Evolutionary conservation across 2,797 vertebrate species (phyloP).

Genomic region (Capromys pilorides): DNA sequence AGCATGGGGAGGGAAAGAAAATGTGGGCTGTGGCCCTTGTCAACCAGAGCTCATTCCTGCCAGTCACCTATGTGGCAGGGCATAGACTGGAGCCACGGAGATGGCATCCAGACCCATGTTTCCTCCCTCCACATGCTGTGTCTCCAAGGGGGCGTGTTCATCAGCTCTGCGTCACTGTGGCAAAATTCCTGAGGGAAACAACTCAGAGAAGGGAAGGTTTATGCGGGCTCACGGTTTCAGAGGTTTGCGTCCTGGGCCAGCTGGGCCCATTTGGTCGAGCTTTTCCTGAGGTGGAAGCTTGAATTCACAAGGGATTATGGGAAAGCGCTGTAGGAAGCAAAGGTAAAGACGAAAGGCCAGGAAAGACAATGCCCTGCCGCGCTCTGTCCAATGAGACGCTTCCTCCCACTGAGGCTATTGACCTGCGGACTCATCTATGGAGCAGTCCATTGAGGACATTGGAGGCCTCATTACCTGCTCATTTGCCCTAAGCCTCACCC

Average conservation of each 20-base stretch:
- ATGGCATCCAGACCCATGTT: fast-evolving
- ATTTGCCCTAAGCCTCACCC: not conserved
- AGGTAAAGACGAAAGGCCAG: not conserved
- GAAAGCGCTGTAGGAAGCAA: not conserved
- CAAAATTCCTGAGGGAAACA: not conserved
- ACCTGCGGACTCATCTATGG: not conserved
- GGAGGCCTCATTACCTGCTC: not conserved
- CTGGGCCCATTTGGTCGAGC: not conserved
- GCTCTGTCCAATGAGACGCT: not conserved
- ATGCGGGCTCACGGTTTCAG: not conserved
- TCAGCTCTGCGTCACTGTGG: not conserved
- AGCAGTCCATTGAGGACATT: not conserved
- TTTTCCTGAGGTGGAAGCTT: not conserved
- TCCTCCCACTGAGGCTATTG: not conserved
- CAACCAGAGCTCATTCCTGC: fast-evolving
- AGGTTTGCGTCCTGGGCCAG: not conserved
- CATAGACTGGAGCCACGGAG: too few relatives aligned
- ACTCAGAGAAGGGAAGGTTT: not conserved
- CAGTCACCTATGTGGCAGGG: fast-evolving
- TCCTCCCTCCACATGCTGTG: not conserved
- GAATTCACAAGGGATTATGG: too few relatives aligned
- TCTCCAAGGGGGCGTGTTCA: not conserved
- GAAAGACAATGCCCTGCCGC: not conserved
- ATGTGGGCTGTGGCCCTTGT: fast-evolving
- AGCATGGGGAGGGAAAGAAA: not conserved